Conservation (phyloP, 1,140 invertebrate genomes). For the Macrobrachium rosenbergii region DNA sequence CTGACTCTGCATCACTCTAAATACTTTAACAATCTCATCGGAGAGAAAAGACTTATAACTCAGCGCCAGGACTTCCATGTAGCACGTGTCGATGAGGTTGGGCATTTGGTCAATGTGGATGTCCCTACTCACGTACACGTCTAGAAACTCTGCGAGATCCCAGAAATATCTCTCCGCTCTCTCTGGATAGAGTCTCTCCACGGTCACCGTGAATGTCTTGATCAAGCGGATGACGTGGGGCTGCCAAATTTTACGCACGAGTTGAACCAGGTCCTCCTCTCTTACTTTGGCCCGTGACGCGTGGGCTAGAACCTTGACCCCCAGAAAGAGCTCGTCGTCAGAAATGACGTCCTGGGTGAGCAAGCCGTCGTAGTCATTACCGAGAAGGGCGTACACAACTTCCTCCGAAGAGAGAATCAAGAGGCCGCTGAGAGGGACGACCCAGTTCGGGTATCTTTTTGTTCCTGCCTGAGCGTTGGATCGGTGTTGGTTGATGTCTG, state of each 20-base stretch:
- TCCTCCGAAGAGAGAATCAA: slow-evolving; percentile 29
- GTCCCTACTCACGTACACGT: slow-evolving; percentile 11
- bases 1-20: slow-evolving; percentile 31
- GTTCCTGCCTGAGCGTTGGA: neutral
- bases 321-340: slow-evolving; percentile 46
- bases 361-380: slow-evolving; percentile 30
- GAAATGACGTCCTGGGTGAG: slow-evolving; percentile 23
- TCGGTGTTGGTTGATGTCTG: too few relatives aligned
- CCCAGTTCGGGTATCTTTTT: slow-evolving; percentile 16
- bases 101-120: slow-evolving; percentile 12
- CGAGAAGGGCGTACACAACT: slow-evolving; percentile 3
- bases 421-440: neutral
- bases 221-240: slow-evolving; percentile 35
- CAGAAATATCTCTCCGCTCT: slow-evolving; percentile 53
- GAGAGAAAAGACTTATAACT: slow-evolving; percentile 39
- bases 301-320: slow-evolving; percentile 40
- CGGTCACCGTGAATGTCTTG: slow-evolving; percentile 35
- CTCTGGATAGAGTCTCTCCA: slow-evolving; percentile 27
- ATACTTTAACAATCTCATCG: slow-evolving; percentile 38
- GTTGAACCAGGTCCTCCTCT: neutral
- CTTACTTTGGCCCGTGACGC: neutral
- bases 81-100: slow-evolving; percentile 33
- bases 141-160: slow-evolving; percentile 46
- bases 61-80: slow-evolving; percentile 32
- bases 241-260: slow-evolving; percentile 40